Evolutionary conservation across 1,140 invertebrate genomes (phyloP).

Genomic region (Neodiprion pinetum): DNA sequence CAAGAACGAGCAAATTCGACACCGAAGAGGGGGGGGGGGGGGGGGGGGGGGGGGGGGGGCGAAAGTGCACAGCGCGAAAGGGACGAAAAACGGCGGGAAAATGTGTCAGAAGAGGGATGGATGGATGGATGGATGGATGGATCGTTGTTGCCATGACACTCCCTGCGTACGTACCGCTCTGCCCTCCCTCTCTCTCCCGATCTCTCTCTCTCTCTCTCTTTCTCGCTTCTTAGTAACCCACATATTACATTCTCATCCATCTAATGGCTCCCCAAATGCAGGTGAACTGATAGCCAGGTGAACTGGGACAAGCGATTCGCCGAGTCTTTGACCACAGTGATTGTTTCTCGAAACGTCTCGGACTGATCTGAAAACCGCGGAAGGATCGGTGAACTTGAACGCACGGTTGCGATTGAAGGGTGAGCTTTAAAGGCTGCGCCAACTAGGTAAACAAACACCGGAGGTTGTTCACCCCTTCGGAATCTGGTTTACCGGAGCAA

Average conservation of each 20-base stretch:
- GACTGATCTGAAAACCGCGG: not conserved
- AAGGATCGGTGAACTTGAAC: not conserved
- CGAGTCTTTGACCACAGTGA: too few relatives aligned
- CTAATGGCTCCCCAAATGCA: too few relatives aligned
- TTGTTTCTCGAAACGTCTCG: too few relatives aligned
- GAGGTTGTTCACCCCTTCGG: slow-evolving; percentile 39
- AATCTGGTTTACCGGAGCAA: slow-evolving; percentile 14
- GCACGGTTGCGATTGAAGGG: not conserved
- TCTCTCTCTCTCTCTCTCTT: too few relatives aligned
- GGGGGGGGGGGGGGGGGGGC: too few relatives aligned
- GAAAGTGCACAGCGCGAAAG: not conserved
- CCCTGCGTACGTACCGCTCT: slow-evolving; percentile 29
- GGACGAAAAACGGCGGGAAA: not conserved
- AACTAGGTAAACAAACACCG: slow-evolving; percentile 38
- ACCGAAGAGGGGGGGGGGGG: too few relatives aligned
- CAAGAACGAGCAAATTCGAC: too few relatives aligned
- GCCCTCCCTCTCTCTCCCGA: not conserved
- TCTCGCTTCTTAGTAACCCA: too few relatives aligned
- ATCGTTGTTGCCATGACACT: slow-evolving; percentile 47
- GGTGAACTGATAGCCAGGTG: too few relatives aligned
- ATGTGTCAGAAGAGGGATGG: not conserved
- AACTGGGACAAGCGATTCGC: too few relatives aligned
- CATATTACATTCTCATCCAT: too few relatives aligned
- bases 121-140: slow-evolving; percentile 28
- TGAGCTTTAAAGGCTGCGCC: slow-evolving; percentile 12